Evolutionary conservation across 2,113 vertebrate species (phyloP), one percentile per base, ranked within the genome.

Genomic region (Cyprinus carpio): DNA sequence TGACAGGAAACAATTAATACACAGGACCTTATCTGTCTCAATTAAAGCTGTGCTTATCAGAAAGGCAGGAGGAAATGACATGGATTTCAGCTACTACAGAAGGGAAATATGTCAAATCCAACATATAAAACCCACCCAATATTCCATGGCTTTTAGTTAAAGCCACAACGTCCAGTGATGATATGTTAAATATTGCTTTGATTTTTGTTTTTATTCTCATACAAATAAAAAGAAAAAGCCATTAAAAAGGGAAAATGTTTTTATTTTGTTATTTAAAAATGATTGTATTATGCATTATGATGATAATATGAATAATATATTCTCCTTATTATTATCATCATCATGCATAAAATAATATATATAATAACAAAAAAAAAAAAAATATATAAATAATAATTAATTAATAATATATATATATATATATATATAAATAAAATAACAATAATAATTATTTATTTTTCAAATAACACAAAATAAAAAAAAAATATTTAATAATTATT

Each of bases 1-100:
- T 78, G 29, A 78, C 11, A 37, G 25, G 29, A 78, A 37, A 78
- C 51, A 58, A 37, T 58, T 58, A 58, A 78, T 37, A 58, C 29
- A 78, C 75, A 58, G 9, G 18, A 58, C 6, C 10, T 5, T 10
- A 65, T 67, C 29, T 54, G 82, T 76, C 83, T 31, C 31, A 18
- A 13, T 78, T 56, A 51, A 43, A 54, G 29, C 20, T 81, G 37
- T 64, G 15, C 31, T 84, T 40, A 51, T 31, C 25, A 51, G 43
- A 62, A 40, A 72, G 20, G 20, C 7, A 8, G 1, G 43, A 37
- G 27, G 3, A 37, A 78, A 25, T 8, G 1, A 78, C 1, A 12
- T 58, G 4, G 10, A 10, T 31, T 76, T 75, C 8, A 74, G 46
- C 49, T 72, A 20, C 75, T 54, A 4, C 20, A 25, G 56, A 62